Base-by-base conservation (phyloP, 2,113 vertebrate species). In the Manacus vitellinus region DNA sequence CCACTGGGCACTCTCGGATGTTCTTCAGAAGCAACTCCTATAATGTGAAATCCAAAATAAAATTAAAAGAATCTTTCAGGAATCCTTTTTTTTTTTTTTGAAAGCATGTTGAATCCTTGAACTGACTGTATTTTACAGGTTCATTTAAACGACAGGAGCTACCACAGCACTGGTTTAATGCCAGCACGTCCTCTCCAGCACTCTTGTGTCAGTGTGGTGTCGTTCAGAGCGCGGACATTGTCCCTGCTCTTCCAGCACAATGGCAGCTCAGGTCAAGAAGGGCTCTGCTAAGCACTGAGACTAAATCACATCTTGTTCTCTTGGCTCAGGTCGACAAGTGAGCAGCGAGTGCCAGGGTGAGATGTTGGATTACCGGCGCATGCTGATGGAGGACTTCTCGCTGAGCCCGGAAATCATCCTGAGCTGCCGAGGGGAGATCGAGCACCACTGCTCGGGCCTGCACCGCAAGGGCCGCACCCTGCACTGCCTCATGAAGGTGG, bases 361-460 rank as follows among this genome's bases (percentile, higher is more conserved):
- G 92, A 99, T 99, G 99, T 68, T 99, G 95, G 99, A 99, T 96
- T 99, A 99, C 98, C 97, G 99, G 33, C 98, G 99, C 90, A 99
- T 99, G 99, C 97, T 99, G 85, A 99, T 99, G 99, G 99, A 99
- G 85, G 99, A 99, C 96, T 99, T 99, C 95, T 99, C 99, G 0
- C 96, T 99, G 95, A 99, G 99, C 94, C 99, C 99, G 0, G 99
- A 99, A 93, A 99, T 99, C 85, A 99, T 99, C 96, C 98, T 99
- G 31, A 99, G 99, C 95, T 99, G 99, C 97, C 98, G 99, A 2
- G 98, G 98, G 1, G 99, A 99, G 97, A 99, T 99, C 5, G 99
- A 99, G 47, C 98, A 98, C 27, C 99, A 99, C 92, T 99, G 99
- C 96, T 99, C 99, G 0, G 99, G 99, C 17, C 98, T 99, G 47